A percentile compares a stretch with the other conserved stretches of the same genome.
Conservation (phyloP, 2,797 vertebrate species). For the Carcharodon carcharias region DNA sequence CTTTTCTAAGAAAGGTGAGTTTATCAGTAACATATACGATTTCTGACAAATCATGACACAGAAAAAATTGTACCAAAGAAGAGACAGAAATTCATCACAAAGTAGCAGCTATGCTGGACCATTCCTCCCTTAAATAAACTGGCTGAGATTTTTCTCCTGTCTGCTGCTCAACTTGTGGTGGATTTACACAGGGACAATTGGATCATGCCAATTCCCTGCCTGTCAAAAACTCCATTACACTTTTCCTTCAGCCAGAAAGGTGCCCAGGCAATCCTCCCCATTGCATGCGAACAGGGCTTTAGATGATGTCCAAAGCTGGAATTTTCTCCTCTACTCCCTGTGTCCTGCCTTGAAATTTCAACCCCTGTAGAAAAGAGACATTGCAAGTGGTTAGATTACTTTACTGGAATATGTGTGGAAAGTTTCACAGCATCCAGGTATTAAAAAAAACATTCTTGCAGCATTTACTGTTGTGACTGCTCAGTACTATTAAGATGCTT, state of each 20-base stretch:
- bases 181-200: neutral
- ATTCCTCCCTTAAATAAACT: neutral
- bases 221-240: neutral
- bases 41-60: neutral
- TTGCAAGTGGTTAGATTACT: neutral
- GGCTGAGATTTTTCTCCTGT: neutral
- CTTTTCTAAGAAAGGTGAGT: neutral
- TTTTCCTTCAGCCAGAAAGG: neutral
- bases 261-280: neutral
- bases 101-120: neutral
- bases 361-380: neutral
- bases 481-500: neutral
- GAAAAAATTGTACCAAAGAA: neutral
- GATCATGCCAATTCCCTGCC: neutral
- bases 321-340: neutral
- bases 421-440: neutral
- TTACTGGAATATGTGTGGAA: neutral
- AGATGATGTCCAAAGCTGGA: neutral
- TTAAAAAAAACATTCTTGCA: neutral
- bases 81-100: neutral
- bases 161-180: neutral
- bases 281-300: neutral
- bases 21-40: neutral
- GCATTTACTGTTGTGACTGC: neutral
- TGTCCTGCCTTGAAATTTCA: neutral